Evolutionary conservation across 2,113 vertebrate species (phyloP), one percentile per base, ranked within the genome.

Genomic region (Spilogale gracilis): DNA sequence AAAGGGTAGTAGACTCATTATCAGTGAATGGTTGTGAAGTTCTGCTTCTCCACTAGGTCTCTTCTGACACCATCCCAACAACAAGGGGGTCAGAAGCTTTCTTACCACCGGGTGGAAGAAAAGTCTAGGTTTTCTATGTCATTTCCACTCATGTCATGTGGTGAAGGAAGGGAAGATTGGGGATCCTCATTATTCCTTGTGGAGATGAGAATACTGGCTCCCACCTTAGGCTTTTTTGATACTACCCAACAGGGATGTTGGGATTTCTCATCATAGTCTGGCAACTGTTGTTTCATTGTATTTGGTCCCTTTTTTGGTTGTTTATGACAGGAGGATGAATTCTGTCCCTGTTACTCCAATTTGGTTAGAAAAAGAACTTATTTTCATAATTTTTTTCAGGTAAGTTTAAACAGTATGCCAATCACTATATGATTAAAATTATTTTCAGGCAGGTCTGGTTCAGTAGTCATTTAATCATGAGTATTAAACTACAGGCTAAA

Each of bases 401-500:
- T 43, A 38, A n/a, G 2, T 71, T 73, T 89, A 78, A 86, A 74
- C 9, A 84, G 27, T 93, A 84, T 63, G 48, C 9, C 63, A 81
- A 54, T 58, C 38, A 91, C 3, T 73, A n/a, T 81, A 76, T 21
- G 63, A 82, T 81, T 76, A 67, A 78, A 97, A 94, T 54, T 60
- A 81, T 65, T 45, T 79, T 43, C 52, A 85, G 10, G 9, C 5
- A 69, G 25, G 3, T 76, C 9, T 88, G 83, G 56, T 32, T 87
- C 74, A 71, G 43, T 63, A 71, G 38, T 13, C 82, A 78, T 89
- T 69, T 81, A 87, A 71, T 85, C 30, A 63, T 54, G 18, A 79
- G 6, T 58, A 79, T 89, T 60, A 88, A 91, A 73, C n/a, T 93
- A 84, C 9, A 90, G 25, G 48, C 58, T 86, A 88, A 88, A 38